phyloP scores from a whole-genome alignment of 1,140 invertebrate species.

The Melitaea cinxia region DNA sequence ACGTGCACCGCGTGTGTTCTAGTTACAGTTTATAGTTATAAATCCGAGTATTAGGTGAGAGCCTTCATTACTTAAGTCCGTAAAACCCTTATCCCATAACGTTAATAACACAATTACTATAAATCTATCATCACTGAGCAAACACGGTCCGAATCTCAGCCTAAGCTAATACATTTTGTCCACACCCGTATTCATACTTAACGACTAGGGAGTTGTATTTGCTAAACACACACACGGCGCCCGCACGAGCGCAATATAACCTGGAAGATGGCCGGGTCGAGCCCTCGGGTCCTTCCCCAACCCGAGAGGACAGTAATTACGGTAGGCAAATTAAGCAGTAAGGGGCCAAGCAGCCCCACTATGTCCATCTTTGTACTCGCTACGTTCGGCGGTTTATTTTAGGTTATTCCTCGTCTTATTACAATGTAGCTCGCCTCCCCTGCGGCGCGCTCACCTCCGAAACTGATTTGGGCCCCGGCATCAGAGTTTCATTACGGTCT shows the following conservation, averaged over 20 bases:
- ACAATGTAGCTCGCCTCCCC: constrained; percentile 77
- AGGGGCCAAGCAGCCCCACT: constrained; percentile 68
- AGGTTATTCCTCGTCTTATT: constrained; percentile 79
- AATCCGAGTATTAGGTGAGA: constrained; percentile 75
- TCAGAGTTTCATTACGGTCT: constrained; percentile 81
- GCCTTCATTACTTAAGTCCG: constrained; percentile 80
- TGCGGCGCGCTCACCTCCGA: constrained; percentile 77
- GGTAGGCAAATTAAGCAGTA: constrained; percentile 83
- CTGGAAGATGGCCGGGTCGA: constrained; percentile 75
- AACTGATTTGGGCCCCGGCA: constrained; percentile 77
- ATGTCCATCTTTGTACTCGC: constrained; percentile 76
- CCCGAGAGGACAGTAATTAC: constrained; percentile 82
- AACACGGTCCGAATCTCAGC: constrained; percentile 80
- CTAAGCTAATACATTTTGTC: constrained; percentile 82
- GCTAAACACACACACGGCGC: constrained; percentile 75
- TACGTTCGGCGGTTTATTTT: constrained; percentile 76
- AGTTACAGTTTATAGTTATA: too few species aligned
- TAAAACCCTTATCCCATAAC: constrained; percentile 81
- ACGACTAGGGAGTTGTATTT: constrained; percentile 78
- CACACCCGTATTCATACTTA: constrained; percentile 80
- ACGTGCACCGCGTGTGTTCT: constrained; percentile 61
- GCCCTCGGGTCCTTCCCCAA: constrained; percentile 69
- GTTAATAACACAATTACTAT: constrained; percentile 82
- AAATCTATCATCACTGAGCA: constrained; percentile 80
- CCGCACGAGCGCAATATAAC: constrained; percentile 77